A percentile compares a stretch with the other conserved stretches of the same genome.
Conservation (phyloP, 92 coral and sea anemone genomes). For the Parazoanthus darwini region DNA sequence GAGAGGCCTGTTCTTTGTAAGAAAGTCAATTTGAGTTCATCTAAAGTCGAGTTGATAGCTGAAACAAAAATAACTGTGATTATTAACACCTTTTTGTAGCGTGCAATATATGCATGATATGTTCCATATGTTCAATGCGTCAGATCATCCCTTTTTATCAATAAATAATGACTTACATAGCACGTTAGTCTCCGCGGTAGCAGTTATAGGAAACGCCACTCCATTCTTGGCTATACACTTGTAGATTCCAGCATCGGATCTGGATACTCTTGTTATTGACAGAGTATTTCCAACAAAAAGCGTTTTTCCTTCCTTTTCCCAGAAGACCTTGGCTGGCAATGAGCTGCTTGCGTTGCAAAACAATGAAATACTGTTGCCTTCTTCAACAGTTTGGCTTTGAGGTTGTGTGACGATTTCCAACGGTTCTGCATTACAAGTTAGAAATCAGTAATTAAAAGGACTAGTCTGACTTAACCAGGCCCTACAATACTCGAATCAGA, state of each 20-base stretch:
- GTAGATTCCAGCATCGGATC: constrained; percentile 60
- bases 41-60: too few relatives aligned
- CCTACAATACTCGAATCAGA: too few relatives aligned
- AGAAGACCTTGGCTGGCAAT: constrained; percentile 40
- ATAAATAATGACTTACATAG: constrained; percentile 45
- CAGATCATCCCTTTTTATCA: too few relatives aligned
- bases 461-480: too few relatives aligned
- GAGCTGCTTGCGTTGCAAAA: constrained; percentile 72
- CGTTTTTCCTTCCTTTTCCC: constrained; percentile 44
- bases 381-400: constrained; percentile 52
- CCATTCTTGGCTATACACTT: constrained; percentile 72
- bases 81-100: too few relatives aligned
- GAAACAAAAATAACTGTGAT: too few relatives aligned
- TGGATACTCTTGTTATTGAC: constrained; percentile 44
- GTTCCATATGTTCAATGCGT: too few relatives aligned
- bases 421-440: constrained; percentile 50
- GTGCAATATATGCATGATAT: too few relatives aligned
- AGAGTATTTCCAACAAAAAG: constrained; percentile 48
- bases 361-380: constrained; percentile 51
- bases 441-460: neutral
- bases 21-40: too few relatives aligned
- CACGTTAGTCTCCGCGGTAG: constrained; percentile 58
- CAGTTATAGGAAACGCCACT: constrained; percentile 60
- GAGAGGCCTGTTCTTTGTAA: too few relatives aligned
- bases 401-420: constrained; percentile 63